phyloP scores from a whole-genome alignment of 1,140 invertebrate genomes.

The Dysdera silvatica region DNA sequence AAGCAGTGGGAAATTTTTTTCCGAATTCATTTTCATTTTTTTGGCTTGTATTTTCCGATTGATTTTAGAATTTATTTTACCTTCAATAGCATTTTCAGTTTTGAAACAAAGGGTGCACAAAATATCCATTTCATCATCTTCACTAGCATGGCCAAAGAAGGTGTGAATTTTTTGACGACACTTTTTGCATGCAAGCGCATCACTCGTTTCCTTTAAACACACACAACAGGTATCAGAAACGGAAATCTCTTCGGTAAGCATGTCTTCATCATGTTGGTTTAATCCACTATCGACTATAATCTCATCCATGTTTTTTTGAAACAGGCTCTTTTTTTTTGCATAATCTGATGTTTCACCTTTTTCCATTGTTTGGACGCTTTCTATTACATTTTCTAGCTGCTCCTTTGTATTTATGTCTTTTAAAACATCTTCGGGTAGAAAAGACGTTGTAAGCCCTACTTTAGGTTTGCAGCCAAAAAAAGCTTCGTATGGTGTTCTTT shows the following conservation, averaged over 20 bases:
- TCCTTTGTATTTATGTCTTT: conserved; percentile 2
- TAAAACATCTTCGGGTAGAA: conserved; percentile 7
- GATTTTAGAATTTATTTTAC: conserved; percentile 4
- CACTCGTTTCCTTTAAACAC: conserved; percentile 5
- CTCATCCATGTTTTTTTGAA: not conserved
- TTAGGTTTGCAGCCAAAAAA: not conserved
- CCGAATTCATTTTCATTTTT: conserved; percentile 1
- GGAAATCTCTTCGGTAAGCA: not conserved
- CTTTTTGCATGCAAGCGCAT: not conserved
- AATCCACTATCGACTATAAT: not conserved
- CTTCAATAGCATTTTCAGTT: not conserved
- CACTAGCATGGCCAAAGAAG: not conserved
- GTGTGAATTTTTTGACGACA: not conserved
- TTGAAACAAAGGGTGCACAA: conserved; percentile 7
- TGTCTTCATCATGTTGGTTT: conserved; percentile 9
- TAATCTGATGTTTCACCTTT: not conserved
- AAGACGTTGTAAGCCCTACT: not conserved
- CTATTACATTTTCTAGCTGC: not conserved
- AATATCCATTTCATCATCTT: conserved; percentile 12
- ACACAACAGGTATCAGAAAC: not conserved
- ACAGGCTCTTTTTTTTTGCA: not conserved
- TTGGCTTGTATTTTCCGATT: conserved; percentile 6
- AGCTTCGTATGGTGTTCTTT: conserved; percentile 5
- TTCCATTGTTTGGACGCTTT: not conserved
- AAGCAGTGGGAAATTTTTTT: not conserved